Evolutionary conservation across 1,140 invertebrate genomes (phyloP).

Genomic region (Bacillus rossius): DNA sequence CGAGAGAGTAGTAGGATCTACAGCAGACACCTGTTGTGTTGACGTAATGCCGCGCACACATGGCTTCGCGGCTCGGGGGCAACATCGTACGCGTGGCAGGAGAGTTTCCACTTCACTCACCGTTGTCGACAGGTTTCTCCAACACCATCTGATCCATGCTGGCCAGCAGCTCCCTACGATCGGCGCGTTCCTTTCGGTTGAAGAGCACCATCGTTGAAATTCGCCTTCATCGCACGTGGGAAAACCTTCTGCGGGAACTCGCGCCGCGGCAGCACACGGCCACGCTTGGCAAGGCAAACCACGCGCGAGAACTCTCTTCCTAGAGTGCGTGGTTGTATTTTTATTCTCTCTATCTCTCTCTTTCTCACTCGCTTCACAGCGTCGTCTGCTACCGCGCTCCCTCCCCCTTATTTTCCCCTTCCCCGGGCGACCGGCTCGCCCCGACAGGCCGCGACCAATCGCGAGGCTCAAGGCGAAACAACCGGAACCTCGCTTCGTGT

Average conservation of each 20-base stretch:
- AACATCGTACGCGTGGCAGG: no score
- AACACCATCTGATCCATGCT: slow-evolving; percentile 8
- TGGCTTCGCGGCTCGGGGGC: no score
- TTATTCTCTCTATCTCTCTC: neutral
- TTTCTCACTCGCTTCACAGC: neutral
- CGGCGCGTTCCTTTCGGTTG: neutral
- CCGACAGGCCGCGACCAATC: no score
- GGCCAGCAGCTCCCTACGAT: slow-evolving; percentile 4
- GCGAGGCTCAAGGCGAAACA: no score
- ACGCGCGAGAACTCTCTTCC: neutral
- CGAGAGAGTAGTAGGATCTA: no score
- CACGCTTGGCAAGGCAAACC: neutral
- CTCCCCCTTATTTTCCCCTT: no score
- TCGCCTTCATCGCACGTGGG: neutral
- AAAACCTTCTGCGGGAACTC: neutral
- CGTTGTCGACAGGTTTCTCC: slow-evolving; percentile 8
- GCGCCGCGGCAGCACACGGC: neutral
- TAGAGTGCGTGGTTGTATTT: neutral
- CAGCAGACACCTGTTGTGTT: no score
- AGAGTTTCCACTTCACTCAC: neutral
- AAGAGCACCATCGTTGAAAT: slow-evolving; percentile 6
- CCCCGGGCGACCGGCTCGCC: no score
- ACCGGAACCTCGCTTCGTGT: no score
- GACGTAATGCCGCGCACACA: no score
- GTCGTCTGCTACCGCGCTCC: neutral